Conservation (phyloP, 2,888 invertebrate species). For the Calameuta idolon region DNA sequence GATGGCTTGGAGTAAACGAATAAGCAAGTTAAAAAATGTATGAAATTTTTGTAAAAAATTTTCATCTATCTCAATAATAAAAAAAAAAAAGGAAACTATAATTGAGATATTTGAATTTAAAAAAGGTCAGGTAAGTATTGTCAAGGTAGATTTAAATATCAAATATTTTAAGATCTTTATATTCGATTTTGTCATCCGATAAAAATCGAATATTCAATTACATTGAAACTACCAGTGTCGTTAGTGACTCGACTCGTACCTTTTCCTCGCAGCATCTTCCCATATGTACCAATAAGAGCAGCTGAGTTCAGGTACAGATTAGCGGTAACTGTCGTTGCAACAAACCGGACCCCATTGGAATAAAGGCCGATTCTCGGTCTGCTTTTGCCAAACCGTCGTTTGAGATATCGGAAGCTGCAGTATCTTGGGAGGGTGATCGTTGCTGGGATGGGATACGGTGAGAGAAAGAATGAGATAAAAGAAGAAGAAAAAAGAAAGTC, state of each 20-base stretch:
- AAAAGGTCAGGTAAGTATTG: not conserved
- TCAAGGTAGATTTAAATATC: not conserved
- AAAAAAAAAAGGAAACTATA: not conserved
- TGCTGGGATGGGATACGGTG: not conserved
- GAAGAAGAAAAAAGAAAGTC: not conserved
- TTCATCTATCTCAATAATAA: not conserved
- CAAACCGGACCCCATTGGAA: constrained; percentile 38
- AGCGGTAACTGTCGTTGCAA: constrained; percentile 46
- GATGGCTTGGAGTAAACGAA: constrained; percentile 25
- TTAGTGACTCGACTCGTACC: not conserved
- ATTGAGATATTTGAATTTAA: not conserved
- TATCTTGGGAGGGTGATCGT: not conserved
- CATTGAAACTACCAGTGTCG: not conserved
- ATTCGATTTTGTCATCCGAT: not conserved
- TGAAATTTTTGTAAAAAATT: not conserved
- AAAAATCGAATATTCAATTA: not conserved
- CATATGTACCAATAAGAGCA: constrained; percentile 25
- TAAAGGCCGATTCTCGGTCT: constrained; percentile 41
- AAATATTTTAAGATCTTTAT: not conserved
- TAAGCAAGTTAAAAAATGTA: too few species aligned
- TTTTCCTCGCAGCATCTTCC: not conserved
- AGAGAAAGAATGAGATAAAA: not conserved
- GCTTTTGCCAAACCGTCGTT: constrained; percentile 2
- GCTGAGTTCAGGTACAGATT: constrained; percentile 46
- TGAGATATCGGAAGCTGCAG: not conserved